These are phyloP conservation scores for Notothenia coriiceps DNA, from an alignment of 2,113 vertebrate species.

Conservation along the genomic window DNA sequence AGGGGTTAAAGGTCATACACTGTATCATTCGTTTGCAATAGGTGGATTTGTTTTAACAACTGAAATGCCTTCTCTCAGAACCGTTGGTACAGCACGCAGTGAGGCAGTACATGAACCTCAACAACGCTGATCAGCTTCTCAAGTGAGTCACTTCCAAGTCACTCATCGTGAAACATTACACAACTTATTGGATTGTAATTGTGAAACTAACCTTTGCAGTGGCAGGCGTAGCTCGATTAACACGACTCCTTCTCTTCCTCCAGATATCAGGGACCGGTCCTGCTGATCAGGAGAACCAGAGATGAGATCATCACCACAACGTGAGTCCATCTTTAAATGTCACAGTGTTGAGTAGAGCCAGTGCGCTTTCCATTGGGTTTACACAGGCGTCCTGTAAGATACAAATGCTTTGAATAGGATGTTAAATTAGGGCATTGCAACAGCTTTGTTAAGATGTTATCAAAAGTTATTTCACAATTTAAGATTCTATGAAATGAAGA, in stretches of 20 bases:
- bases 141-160: slow-evolving; percentile 80
- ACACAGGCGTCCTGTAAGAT: neutral
- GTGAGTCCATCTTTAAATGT: slow-evolving; percentile 78
- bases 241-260: neutral
- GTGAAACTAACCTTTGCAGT: neutral
- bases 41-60: slow-evolving; percentile 1
- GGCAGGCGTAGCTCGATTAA: neutral
- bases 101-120: slow-evolving; percentile 92
- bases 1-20: neutral
- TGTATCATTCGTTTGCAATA: neutral
- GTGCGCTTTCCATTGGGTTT: neutral
- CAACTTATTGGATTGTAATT: slow-evolving; percentile 3
- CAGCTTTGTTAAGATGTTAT: neutral
- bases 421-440: neutral
- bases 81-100: slow-evolving; percentile 91
- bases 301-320: slow-evolving; percentile 95
- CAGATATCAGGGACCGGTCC: slow-evolving; percentile 92
- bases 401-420: neutral
- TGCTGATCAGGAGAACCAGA: slow-evolving; percentile 91
- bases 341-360: neutral
- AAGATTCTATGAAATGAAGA: neutral
- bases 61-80: slow-evolving; percentile 71
- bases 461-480: neutral
- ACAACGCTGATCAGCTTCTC: slow-evolving; percentile 93
- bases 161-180: slow-evolving; percentile 11